A percentile compares a stretch with the other conserved stretches of the same genome.
Conservation (phyloP, 1,140 invertebrate species). For the Trichonephila clavipes region DNA sequence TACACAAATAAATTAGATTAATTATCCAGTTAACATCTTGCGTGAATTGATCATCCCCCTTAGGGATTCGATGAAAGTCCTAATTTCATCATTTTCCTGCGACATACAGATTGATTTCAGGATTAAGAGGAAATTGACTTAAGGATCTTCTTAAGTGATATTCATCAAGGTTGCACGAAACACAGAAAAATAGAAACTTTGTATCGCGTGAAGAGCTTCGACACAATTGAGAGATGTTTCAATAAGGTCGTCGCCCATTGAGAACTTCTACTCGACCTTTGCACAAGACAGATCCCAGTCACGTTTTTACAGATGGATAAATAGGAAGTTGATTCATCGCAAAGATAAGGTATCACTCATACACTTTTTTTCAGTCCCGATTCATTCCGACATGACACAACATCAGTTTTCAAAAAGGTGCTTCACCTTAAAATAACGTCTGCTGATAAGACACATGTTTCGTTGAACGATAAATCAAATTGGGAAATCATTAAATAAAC, state of each 20-base stretch:
- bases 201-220: too few species aligned
- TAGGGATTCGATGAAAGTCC: too few species aligned
- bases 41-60: too few species aligned
- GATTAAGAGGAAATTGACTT: too few species aligned
- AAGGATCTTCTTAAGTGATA: too few species aligned
- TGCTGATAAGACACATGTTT: not conserved
- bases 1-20: too few species aligned
- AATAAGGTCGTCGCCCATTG: not conserved
- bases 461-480: not conserved
- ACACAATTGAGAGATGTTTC: not conserved
- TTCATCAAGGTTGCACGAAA: too few species aligned
- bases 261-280: conserved; percentile 19
- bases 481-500: not conserved
- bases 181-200: too few species aligned
- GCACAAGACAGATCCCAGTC: not conserved
- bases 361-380: not conserved
- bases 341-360: not conserved
- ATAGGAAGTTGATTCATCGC: conserved; percentile 29
- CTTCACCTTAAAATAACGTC: not conserved
- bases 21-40: too few species aligned
- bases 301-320: conserved; percentile 8
- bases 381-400: not conserved
- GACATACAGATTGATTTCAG: too few species aligned
- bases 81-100: too few species aligned
- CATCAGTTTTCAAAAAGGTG: not conserved